A percentile compares a stretch with the other conserved stretches of the same genome.
These are phyloP conservation scores for Eptatretus atami DNA, from an alignment of 2,797 vertebrate genomes.

Conservation along the genomic window DNA sequence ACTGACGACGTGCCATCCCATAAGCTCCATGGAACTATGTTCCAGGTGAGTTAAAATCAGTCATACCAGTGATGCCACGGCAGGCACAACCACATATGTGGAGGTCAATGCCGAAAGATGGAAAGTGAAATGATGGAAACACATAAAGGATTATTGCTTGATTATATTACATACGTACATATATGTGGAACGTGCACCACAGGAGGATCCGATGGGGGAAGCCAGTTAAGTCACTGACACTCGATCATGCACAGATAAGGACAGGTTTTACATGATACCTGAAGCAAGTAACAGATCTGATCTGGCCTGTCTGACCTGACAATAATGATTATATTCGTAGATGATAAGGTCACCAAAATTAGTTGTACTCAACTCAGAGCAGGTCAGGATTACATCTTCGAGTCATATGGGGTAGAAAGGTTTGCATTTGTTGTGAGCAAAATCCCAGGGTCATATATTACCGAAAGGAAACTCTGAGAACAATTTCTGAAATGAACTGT, in stretches of 20 bases:
- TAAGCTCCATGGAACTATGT: too few species aligned
- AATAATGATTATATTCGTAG: background rate
- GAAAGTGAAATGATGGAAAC: background rate
- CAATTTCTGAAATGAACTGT: background rate
- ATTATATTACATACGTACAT: too few species aligned
- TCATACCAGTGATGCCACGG: background rate
- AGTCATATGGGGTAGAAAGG: constrained; percentile 11
- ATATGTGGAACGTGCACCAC: too few species aligned
- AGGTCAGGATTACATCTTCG: constrained; percentile 11
- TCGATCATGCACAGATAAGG: too few species aligned
- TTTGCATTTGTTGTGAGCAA: constrained; percentile 12
- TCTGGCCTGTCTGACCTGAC: too few species aligned
- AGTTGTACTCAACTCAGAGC: constrained; percentile 10
- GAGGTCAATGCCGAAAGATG: background rate
- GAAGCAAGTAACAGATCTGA: too few species aligned
- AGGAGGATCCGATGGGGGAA: too few species aligned
- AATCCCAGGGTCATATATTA: constrained; percentile 14
- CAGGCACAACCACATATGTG: background rate
- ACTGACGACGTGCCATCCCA: too few species aligned
- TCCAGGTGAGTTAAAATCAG: too few species aligned
- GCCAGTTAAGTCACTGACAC: too few species aligned
- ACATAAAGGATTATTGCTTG: too few species aligned
- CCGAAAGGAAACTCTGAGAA: constrained; percentile 14
- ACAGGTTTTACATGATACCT: too few species aligned
- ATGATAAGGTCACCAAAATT: constrained; percentile 9